Conservation (phyloP, 1,140 invertebrate species). For the Parasteatoda tepidariorum region DNA sequence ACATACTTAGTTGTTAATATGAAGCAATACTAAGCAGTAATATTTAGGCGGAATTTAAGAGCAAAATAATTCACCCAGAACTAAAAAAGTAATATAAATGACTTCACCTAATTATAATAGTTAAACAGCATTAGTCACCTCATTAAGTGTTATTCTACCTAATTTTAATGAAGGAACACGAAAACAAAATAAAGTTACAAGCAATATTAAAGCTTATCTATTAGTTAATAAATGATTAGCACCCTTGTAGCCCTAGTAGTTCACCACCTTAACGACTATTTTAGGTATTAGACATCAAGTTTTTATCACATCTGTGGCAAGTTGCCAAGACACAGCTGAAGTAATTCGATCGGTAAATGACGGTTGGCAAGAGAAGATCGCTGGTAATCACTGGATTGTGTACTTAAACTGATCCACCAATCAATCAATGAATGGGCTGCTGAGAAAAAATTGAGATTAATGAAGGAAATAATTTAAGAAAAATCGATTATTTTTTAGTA, state of each 20-base stretch:
- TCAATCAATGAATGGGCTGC: not conserved
- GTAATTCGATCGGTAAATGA: slow-evolving; percentile 44
- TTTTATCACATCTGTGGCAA: slow-evolving; percentile 49
- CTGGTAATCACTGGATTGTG: slow-evolving; percentile 43
- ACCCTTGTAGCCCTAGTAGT: not conserved
- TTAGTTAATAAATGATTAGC: slow-evolving; percentile 46
- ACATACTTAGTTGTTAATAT: no score
- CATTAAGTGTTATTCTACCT: no score
- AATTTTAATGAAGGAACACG: not conserved
- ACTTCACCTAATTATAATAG: no score
- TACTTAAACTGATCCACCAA: slow-evolving; percentile 24
- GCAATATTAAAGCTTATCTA: slow-evolving; percentile 26
- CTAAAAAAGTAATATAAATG: no score
- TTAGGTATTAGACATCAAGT: slow-evolving; percentile 37
- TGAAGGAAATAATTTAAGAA: slow-evolving; percentile 19
- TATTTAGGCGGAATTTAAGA: no score
- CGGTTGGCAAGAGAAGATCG: slow-evolving; percentile 20
- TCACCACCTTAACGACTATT: slow-evolving; percentile 5
- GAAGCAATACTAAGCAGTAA: no score
- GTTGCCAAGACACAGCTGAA: slow-evolving; percentile 5
- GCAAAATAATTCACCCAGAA: no score
- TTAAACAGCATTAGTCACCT: no score
- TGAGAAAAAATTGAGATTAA: not conserved
- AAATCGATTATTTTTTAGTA: no score
- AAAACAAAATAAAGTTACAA: slow-evolving; percentile 2